Conservation (phyloP, 2,113 vertebrate genomes). For the Machaerirhynchus nigripectus region DNA sequence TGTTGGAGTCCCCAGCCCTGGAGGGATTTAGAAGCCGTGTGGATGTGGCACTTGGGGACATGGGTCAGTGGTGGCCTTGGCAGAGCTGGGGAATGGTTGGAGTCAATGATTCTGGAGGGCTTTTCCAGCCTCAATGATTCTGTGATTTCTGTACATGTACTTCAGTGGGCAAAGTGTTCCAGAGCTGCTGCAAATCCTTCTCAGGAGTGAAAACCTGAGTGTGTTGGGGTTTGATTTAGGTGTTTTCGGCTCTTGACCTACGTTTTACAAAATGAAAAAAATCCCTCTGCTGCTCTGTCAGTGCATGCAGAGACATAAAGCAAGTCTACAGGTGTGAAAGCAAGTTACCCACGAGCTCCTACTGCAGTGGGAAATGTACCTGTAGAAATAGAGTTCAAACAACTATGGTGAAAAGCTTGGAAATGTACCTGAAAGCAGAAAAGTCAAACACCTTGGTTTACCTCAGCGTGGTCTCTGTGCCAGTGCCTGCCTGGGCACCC, state of each 20-base stretch:
- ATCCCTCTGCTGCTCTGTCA: not conserved
- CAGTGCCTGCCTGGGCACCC: not conserved
- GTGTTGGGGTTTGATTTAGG: not conserved
- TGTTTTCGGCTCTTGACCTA: not conserved
- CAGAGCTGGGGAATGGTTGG: not conserved
- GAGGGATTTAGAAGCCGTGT: accelerated
- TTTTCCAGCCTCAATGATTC: not conserved
- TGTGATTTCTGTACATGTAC: not conserved
- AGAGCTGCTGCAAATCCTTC: not conserved
- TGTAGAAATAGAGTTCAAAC: not conserved
- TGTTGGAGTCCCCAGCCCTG: too few species aligned
- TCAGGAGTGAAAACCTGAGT: not conserved
- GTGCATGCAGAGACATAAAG: not conserved
- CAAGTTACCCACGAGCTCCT: not conserved
- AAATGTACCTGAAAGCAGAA: not conserved
- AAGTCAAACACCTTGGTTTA: not conserved
- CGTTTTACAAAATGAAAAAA: not conserved
- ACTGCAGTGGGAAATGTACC: not conserved
- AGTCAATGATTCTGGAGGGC: accelerated
- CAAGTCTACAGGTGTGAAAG: not conserved
- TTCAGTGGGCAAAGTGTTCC: not conserved
- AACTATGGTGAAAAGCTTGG: not conserved
- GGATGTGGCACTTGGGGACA: not conserved
- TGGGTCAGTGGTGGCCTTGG: not conserved
- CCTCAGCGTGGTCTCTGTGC: accelerated